Evolutionary conservation across 2,888 invertebrate genomes (phyloP).

Genomic region (Sesia bembeciformis): DNA sequence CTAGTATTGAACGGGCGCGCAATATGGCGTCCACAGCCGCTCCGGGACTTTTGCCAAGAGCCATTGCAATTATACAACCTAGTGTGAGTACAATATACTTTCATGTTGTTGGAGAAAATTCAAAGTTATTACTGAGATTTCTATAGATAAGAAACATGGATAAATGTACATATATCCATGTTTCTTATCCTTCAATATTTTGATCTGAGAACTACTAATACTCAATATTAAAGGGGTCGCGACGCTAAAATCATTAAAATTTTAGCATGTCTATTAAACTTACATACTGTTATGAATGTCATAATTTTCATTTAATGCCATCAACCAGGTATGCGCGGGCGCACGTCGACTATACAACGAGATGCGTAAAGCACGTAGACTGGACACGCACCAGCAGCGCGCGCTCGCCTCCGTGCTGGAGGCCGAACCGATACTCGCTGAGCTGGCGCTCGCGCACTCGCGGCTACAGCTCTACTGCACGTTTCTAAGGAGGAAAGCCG

Average conservation of each 20-base stretch:
- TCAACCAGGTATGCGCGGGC: constrained; percentile 33
- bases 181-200: no score
- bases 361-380: constrained; percentile 6
- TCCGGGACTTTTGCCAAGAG: constrained; percentile 13
- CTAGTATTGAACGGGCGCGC: constrained; percentile 16
- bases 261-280: no score
- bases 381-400: constrained; percentile 5
- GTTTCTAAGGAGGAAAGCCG: constrained; percentile 86
- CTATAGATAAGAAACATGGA: no score
- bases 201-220: no score
- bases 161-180: no score
- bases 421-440: constrained; percentile 89
- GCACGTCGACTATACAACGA: constrained; percentile 22
- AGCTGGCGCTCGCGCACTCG: constrained; percentile 93
- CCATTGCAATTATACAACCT: constrained; percentile 31
- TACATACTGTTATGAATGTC: neutral
- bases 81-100: constrained; percentile 16
- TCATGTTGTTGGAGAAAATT: no score
- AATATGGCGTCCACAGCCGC: constrained; percentile 5
- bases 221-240: no score
- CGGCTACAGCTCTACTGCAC: constrained; percentile 92
- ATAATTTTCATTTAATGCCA: neutral
- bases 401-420: constrained; percentile 14
- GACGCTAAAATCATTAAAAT: no score
- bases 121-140: no score